Evolutionary conservation across 2,113 vertebrate genomes (phyloP), one percentile per base, ranked within the genome.

Genomic region (Paratilapia polleni): DNA sequence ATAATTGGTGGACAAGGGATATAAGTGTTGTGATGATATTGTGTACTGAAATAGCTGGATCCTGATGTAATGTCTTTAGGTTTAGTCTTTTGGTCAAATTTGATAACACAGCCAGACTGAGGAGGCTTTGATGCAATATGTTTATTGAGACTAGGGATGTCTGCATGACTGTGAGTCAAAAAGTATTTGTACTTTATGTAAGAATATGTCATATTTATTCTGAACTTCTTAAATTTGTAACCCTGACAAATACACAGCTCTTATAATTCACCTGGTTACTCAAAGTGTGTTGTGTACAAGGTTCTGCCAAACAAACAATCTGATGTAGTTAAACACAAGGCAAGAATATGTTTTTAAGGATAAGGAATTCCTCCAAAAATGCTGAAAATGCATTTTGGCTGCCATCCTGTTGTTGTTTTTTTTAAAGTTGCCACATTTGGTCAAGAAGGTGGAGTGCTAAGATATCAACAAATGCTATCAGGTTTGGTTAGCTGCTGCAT

Each of bases 1-100:
- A 68, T 19, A 36, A 68, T 47, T 17, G 1, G 2, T 43, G 22
- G 38, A 14, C 0, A 1, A 19, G 43, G 0, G 63, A 26, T 68
- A 41, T 36, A 68, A 68, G 14, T 68, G 41, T 8, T 68, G 22
- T 0, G 41, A 68, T 10, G 2, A 26, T 66, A 43, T 17, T 66
- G n/a, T 66, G 13, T 43, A 43, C 38, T 26, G 24, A 66, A 66
- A 66, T 24, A 66, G 24, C 2, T 66, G 38, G 0, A 43, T 66
- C 15, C n/a, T 24, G 36, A 15, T 66, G 24, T 36, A 66, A 17
- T 6, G 1, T 6, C 63, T 43, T 66, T 24, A 66, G 36, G 41
- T 66, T 24, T 43, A 4, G 63, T 43, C 38, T 43, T 66, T 66
- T 31, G 63, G n/a, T 66, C 38, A 43, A 49, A 49, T 49, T 15